Base-by-base conservation (phyloP, 2,888 invertebrate genomes). In the Apamea monoglypha region DNA sequence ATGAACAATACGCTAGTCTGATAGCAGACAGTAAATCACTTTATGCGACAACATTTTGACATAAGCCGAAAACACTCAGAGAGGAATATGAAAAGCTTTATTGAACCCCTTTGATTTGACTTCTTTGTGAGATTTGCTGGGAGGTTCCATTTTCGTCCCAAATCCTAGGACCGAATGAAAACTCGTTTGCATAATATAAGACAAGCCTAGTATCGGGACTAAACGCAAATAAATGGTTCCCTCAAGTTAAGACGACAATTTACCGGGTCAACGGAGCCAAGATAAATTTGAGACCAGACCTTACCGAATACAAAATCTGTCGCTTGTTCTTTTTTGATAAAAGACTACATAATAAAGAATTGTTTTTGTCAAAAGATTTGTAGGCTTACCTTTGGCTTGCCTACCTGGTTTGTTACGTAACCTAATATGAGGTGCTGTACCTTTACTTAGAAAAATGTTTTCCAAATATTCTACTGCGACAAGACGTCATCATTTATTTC, bases 171-270 rank as follows among this genome's bases (percentile, higher is more conserved):
- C 90, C 91, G 93, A 93, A 92, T 91, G 92, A 93, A 94, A 94
- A 93, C 93, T 94, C 94, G 94, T 95, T 95, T 95, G 93, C 95
- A 95, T 95, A 94, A 95, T 94, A 94, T 94, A 94, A 94, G 93
- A 94, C 93, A 93, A 91, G 93, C 92, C 93, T 90, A 93, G 94
- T 93, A 94, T 94, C 91, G 91, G 90, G 92, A 92, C 94, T 94
- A 94, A 95, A 94, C 93, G 93, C 93, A 95, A 95, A 96, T 95
- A 95, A 95, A 95, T 95, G 95, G 93, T 93, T 93, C 90, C 92
- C 92, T 93, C 93, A 92, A 95, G 94, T 95, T 94, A 94, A 95
- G 94, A 94, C 92, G 94, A 94, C 95, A 95, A 95, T 96, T 95
- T 95, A 90, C 90, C 95, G 95, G 95, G 95, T 94, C 95, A 94